A percentile compares a stretch with the other conserved stretches of the same genome.
Evolutionary conservation across 2,888 invertebrate genomes (phyloP).

Genomic region (Anticlea derivata): DNA sequence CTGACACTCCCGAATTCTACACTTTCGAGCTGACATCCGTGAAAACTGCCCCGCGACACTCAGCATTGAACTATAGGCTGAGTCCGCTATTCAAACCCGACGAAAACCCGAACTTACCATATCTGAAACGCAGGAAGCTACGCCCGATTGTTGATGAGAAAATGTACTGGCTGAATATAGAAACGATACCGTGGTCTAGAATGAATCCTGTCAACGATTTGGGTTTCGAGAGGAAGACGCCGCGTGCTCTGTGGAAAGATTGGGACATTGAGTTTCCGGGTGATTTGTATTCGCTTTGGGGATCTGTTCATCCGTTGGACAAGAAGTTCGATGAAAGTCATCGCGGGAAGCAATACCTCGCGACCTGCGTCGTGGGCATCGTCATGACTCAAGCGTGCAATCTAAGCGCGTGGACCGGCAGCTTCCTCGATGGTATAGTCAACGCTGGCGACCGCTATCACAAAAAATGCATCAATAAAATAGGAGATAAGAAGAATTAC

Average conservation of each 20-base stretch:
- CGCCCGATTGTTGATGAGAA: conserved; percentile 72
- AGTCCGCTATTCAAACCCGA: conserved; percentile 74
- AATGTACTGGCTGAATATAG: conserved; percentile 75
- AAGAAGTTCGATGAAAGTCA: conserved; percentile 76
- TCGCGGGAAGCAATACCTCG: conserved; percentile 86
- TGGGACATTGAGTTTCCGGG: conserved; percentile 88
- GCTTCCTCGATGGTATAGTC: conserved; percentile 85
- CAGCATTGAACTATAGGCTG: conserved; percentile 68
- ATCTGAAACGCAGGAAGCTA: conserved; percentile 55
- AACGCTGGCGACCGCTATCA: conserved; percentile 84
- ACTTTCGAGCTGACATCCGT: conserved; percentile 84
- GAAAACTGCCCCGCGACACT: conserved; percentile 76
- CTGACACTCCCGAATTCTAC: conserved; percentile 74
- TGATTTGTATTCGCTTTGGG: conserved; percentile 87
- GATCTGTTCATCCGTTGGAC: conserved; percentile 85
- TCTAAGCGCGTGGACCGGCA: conserved; percentile 85
- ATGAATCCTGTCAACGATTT: conserved; percentile 65
- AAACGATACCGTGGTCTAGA: conserved; percentile 71
- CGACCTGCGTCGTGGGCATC: conserved; percentile 83
- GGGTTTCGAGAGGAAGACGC: conserved; percentile 61
- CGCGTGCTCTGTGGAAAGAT: conserved; percentile 82
- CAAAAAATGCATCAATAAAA: conserved; percentile 70
- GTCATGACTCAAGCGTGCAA: conserved; percentile 85
- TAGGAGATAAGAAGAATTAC: conserved; percentile 73
- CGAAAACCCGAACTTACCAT: conserved; percentile 65